Base-by-base conservation (phyloP, 2,797 vertebrate genomes). In the Cyprinella venusta region DNA sequence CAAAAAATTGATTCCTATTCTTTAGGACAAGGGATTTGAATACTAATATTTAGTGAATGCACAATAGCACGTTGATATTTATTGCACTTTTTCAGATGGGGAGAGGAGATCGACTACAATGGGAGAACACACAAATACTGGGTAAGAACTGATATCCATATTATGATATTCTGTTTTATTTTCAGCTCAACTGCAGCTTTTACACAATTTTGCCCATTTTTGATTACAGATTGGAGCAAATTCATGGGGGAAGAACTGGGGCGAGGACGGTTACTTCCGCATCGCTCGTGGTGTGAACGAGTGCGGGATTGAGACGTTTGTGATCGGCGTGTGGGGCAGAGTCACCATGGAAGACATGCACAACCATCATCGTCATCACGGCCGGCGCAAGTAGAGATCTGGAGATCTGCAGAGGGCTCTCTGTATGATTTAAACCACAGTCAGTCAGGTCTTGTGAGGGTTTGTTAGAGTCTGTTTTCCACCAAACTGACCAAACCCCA, bases 241-340 rank as follows among this genome's bases (percentile, higher is more conserved):
- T 92, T 99, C 98, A 0, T 99, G 98, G 98, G 98, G 97, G 30
- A 97, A 94, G 71, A 94, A 94, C 85, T 99, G 98, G 98, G 98
- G 98, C 0, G 97, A 99, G 90, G 88, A 92, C 0, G 98, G 98
- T 77, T 96, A 95, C 91, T 99, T 99, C 89, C 96, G 97, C 21
- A 99, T 99, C 21, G 92, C 95, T 82, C 96, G 98, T 0, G 98
- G 98, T 2, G 85, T 94, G 81, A 99, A 99, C 0, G 98, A 99
- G 92, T 99, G 98, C 1, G 96, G 98, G 92, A 97, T 99, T 0
- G 98, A 99, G 91, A 90, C 95, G 1, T 99, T 99, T 54, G 96
- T 99, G 89, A 96, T 99, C 16, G 97, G 96, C 0, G 98, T 96
- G 18, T 99, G 98, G 98, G 98, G 97, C 74, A 93, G 97, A 2